These are phyloP conservation scores for Haemorhous mexicanus DNA, from an alignment of 2,113 vertebrate species.

Conservation along the genomic window DNA sequence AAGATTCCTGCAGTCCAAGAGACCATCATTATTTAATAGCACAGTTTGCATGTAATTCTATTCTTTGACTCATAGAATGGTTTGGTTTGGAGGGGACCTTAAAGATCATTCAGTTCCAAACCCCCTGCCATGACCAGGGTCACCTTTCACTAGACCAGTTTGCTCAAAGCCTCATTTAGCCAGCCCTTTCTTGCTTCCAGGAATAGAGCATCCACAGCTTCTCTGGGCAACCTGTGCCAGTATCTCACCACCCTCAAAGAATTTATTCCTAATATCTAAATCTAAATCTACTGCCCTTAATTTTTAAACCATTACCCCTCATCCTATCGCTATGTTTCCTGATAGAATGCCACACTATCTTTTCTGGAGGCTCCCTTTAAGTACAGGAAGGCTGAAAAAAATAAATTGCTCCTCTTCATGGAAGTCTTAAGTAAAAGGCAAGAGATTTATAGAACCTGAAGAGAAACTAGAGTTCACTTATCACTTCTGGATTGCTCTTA, in stretches of 20 bases:
- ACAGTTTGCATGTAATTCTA: not conserved
- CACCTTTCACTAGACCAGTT: not conserved
- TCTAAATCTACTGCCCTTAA: not conserved
- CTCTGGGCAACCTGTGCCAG: not conserved
- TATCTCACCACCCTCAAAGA: not conserved
- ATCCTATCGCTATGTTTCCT: not conserved
- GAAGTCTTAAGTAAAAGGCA: not conserved
- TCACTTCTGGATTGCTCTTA: not conserved
- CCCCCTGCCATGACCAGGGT: rapidly evolving
- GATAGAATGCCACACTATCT: not conserved
- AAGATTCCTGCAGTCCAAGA: not conserved
- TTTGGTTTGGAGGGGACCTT: not conserved
- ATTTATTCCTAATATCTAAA: not conserved
- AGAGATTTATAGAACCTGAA: not conserved
- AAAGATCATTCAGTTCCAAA: not conserved
- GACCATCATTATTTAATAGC: not conserved
- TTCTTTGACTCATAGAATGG: not conserved
- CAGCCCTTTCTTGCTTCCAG: not conserved
- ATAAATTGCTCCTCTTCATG: not conserved
- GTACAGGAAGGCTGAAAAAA: not conserved
- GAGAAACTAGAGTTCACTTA: not conserved
- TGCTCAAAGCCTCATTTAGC: not conserved
- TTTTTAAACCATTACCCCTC: not conserved
- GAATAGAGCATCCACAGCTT: not conserved
- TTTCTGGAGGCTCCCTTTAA: not conserved